Conservation (phyloP, 2,797 vertebrate genomes). For the Alectoris magna region DNA sequence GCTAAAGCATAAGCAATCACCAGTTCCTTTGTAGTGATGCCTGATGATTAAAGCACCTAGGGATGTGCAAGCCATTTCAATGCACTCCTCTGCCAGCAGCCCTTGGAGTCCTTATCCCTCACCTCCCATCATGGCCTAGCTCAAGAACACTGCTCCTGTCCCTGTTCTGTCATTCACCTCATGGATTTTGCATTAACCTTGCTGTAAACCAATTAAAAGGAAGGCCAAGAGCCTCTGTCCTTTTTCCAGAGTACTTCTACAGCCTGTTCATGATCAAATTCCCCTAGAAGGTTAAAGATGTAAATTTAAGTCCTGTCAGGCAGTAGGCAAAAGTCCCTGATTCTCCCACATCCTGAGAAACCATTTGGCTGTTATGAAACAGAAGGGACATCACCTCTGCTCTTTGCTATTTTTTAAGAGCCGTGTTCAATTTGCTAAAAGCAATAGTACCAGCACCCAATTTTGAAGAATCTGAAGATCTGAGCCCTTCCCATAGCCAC, state of each 20-base stretch:
- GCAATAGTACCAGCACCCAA: not conserved
- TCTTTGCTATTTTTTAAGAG: not conserved
- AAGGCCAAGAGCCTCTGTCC: not conserved
- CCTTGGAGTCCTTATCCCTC: no score
- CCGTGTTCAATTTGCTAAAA: not conserved
- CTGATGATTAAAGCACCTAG: not conserved
- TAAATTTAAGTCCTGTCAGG: not conserved
- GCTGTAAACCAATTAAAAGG: not conserved
- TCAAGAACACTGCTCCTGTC: not conserved
- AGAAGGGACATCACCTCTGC: not conserved
- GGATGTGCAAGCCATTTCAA: not conserved
- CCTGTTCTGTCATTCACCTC: not conserved
- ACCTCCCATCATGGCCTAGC: rapidly evolving
- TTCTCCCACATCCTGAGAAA: not conserved
- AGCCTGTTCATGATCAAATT: not conserved
- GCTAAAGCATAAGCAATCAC: not conserved
- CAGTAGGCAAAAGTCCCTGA: not conserved
- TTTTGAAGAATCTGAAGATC: not conserved
- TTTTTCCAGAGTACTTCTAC: not conserved
- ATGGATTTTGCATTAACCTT: not conserved
- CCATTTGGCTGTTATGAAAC: not conserved
- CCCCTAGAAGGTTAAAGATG: not conserved
- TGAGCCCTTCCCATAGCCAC: not conserved
- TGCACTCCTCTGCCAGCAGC: not conserved
- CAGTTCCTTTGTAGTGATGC: not conserved